A percentile compares a stretch with the other conserved stretches of the same genome.
Conservation (phyloP, 2,888 invertebrate genomes). For the Drosophila cognata region DNA sequence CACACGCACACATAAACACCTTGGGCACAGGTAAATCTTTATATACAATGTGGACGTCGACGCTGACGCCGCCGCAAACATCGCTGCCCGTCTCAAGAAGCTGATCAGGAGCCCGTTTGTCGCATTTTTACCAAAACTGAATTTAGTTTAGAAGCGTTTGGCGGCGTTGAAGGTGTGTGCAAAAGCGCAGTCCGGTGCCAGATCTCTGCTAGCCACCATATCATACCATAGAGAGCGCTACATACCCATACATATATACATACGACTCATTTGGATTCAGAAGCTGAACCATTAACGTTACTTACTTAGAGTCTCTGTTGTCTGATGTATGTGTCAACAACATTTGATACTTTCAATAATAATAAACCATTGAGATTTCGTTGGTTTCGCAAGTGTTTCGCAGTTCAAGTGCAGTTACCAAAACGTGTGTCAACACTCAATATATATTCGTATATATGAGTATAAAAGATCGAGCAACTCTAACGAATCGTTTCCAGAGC, state of each 20-base stretch:
- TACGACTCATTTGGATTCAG: slow-evolving; percentile 21
- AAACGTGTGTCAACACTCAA: slow-evolving; percentile 46
- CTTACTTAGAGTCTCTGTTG: slow-evolving; percentile 32
- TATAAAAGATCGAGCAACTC: slow-evolving; percentile 53
- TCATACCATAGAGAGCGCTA: slow-evolving; percentile 36
- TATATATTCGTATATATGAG: slow-evolving; percentile 14
- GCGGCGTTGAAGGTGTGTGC: slow-evolving; percentile 84
- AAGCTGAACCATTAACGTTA: slow-evolving; percentile 25
- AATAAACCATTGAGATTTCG: slow-evolving; percentile 24
- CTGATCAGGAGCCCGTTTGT: slow-evolving; percentile 83
- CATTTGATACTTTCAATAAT: slow-evolving; percentile 12
- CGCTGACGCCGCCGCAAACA: slow-evolving; percentile 11
- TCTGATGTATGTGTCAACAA: slow-evolving; percentile 48
- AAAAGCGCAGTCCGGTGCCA: slow-evolving; percentile 73
- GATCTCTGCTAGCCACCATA: slow-evolving; percentile 47
- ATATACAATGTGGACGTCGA: slow-evolving; percentile 36
- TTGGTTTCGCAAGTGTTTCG: slow-evolving; percentile 59
- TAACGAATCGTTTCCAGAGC: slow-evolving; percentile 24
- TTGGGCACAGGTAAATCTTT: slow-evolving; percentile 29
- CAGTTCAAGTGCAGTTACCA: slow-evolving; percentile 61
- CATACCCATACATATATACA: slow-evolving; percentile 1
- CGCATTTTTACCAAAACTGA: slow-evolving; percentile 84
- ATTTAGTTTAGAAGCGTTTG: slow-evolving; percentile 85
- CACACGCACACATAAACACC: slow-evolving; percentile 23
- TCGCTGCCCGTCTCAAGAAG: slow-evolving; percentile 69